Evolutionary conservation across 2,113 vertebrate genomes (phyloP), one percentile per base, ranked within the genome.

Genomic region (Gobio gobio): DNA sequence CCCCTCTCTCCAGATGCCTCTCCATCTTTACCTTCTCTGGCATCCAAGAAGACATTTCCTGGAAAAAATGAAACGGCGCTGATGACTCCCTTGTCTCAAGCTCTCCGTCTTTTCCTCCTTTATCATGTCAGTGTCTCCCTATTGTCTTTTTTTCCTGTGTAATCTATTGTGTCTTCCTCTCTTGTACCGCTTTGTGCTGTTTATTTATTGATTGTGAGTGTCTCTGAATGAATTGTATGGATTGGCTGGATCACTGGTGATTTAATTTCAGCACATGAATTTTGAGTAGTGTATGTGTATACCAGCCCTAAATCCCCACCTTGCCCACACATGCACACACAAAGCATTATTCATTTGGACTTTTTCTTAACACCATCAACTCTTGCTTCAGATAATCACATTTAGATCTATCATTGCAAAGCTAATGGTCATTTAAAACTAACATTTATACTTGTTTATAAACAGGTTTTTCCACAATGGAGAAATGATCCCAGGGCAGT

Each of bases 401-500:
- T 70, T 78, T 74, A 82, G 61, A 87, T 87, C 83, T 47, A 85
- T 85, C 83, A 87, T 22, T 8, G 18, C 29, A 63, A 33, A n/a
- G 33, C 64, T 51, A 83, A 16, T n/a, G 45, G 20, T 81, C 78
- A 78, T 58, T 59, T 82, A 85, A 87, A 66, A 47, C 78, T 82
- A 85, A 87, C 86, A 87, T 85, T 85, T 87, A 66, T 40, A 78
- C 58, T 64, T 12, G 9, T 84, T 85, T 45, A 84, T 45, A 51
- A 49, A 72, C 82, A 75, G 40, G 8, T 7, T 58, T 58, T 78
- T 40, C 51, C 64, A 72, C 47, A 47, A 49, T 56, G 40, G 63
- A 61, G 66, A 43, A 82, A 74, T 74, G 5, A 74, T 47, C 43
- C 40, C 22, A 18, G 77, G 7, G 59, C n/a, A 79, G 78, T 79